phyloP scores from a whole-genome alignment of 2,888 invertebrate genomes.

The Icerya purchasi region DNA sequence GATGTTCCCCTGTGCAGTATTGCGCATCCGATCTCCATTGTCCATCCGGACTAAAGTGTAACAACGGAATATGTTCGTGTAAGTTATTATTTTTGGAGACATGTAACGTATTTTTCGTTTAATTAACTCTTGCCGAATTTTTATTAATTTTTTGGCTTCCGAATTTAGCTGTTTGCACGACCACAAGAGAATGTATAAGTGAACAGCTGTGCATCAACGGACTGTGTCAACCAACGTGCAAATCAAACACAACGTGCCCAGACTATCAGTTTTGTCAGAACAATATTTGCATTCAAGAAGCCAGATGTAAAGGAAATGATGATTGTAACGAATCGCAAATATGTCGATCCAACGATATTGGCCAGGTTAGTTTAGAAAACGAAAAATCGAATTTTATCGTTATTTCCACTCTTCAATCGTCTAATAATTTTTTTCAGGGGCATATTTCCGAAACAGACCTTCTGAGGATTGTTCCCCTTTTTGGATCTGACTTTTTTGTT shows the following conservation, averaged over 20 bases:
- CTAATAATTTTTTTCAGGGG: too few relatives aligned
- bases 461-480: too few relatives aligned
- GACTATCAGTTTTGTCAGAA: slow-evolving; percentile 65
- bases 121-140: slow-evolving; percentile 4
- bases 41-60: slow-evolving; percentile 60
- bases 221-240: slow-evolving; percentile 66
- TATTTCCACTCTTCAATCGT: too few relatives aligned
- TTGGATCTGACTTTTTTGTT: too few relatives aligned
- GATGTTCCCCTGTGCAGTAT: slow-evolving; percentile 62
- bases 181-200: slow-evolving; percentile 59
- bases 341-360: slow-evolving; percentile 44
- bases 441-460: too few relatives aligned
- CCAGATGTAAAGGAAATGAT: slow-evolving; percentile 45
- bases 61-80: slow-evolving; percentile 58
- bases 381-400: too few relatives aligned
- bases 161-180: slow-evolving; percentile 46
- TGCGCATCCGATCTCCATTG: slow-evolving; percentile 63
- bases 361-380: slow-evolving; percentile 36
- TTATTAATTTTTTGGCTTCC: slow-evolving; percentile 14
- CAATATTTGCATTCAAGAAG: slow-evolving; percentile 63
- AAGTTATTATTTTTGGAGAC: too few relatives aligned
- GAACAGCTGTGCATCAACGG: slow-evolving; percentile 70
- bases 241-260: slow-evolving; percentile 56
- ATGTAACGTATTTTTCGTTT: too few relatives aligned
- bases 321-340: slow-evolving; percentile 54